These are phyloP conservation scores for Rhynchophorus ferrugineus DNA, from an alignment of 1,140 invertebrate species.

Conservation along the genomic window DNA sequence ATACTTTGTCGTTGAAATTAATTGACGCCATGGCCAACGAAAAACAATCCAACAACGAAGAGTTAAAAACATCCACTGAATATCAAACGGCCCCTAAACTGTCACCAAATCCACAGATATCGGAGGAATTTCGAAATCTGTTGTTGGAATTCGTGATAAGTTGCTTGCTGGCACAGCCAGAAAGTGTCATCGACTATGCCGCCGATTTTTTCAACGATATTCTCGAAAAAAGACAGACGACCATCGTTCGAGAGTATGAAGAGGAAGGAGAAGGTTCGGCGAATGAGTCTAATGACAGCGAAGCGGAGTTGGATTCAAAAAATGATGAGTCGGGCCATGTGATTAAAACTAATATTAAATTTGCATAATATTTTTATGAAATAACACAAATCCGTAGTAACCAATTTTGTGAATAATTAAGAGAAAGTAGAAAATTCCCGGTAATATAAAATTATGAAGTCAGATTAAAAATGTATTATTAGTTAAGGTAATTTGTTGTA, in stretches of 20 bases:
- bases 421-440: no score
- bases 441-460: no score
- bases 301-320: neutral
- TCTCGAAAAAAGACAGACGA: conserved; percentile 55
- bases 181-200: conserved; percentile 82
- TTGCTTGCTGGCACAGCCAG: conserved; percentile 83
- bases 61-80: neutral
- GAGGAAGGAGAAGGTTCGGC: neutral
- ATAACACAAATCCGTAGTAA: no score
- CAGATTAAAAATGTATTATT: no score
- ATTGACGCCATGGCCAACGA: no score
- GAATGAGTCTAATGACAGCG: neutral
- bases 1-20: no score
- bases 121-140: conserved; percentile 82
- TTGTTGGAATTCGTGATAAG: conserved; percentile 91
- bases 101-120: conserved; percentile 48
- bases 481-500: no score
- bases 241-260: conserved; percentile 45
- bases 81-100: conserved; percentile 1
- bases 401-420: no score
- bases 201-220: conserved; percentile 82
- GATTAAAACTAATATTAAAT: no score
- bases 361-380: no score
- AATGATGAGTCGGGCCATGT: no score
- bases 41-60: neutral